Percentiles rank a stretch among this genome's conserved stretches.
Evolutionary conservation across 2,888 invertebrate genomes (phyloP).

Genomic region (Loripinus fragilis): DNA sequence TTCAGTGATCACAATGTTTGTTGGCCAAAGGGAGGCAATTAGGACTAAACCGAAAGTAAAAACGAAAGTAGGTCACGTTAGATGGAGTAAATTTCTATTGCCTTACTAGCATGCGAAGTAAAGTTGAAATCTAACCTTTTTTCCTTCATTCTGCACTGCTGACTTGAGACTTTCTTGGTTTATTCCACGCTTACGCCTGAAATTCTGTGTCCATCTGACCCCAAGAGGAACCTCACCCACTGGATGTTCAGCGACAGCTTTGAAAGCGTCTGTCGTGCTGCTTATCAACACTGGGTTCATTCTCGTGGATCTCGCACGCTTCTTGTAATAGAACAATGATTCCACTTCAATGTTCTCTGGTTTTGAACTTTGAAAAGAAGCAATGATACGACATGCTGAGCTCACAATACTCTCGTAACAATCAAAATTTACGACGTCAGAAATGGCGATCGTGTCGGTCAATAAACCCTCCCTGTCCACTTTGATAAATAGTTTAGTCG

Average conservation of each 20-base stretch:
- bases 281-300: constrained; percentile 48
- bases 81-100: no score
- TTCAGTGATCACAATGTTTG: no score
- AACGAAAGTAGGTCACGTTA: neutral
- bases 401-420: constrained; percentile 58
- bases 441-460: constrained; percentile 44
- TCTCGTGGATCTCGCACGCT: constrained; percentile 49
- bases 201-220: constrained; percentile 34
- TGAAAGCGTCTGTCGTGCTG: constrained; percentile 55
- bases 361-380: constrained; percentile 27
- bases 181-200: neutral
- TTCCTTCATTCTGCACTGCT: no score
- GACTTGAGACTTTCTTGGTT: no score
- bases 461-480: constrained; percentile 52
- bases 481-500: constrained; percentile 47
- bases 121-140: no score
- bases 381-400: constrained; percentile 46
- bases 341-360: constrained; percentile 27
- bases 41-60: no score
- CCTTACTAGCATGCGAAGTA: no score
- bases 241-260: constrained; percentile 59
- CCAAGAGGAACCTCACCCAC: constrained; percentile 55
- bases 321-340: constrained; percentile 54
- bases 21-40: no score
- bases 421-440: constrained; percentile 57